Base-by-base conservation (phyloP, 1,140 invertebrate genomes). In the Planococcus citri region DNA sequence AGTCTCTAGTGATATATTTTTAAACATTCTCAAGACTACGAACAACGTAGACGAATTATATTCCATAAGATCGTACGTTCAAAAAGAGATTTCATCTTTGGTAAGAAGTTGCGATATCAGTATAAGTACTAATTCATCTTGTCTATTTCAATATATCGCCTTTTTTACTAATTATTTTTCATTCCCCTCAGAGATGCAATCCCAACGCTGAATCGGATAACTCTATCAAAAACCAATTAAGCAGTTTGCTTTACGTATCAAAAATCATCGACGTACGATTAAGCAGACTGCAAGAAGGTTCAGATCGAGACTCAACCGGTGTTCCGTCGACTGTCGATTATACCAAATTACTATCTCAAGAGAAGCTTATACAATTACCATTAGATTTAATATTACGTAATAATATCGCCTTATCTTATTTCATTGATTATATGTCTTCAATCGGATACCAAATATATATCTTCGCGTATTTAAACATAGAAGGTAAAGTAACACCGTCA, bases 181-280 rank as follows among this genome's bases (percentile, higher is more conserved):
- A n/a, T n/a, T n/a, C n/a, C n/a, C n/a, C n/a, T n/a, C n/a, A 88
- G 83, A 83, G 91, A 76, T 92, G 90, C 2, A 84, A 86, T 78
- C 87, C 86, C 27, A 90, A 89, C 1, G 88, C 89, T 8, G 89
- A 90, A 73, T 88, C 90, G 79, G 90, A 93, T 76, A 77, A 89
- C 27, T 82, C 85, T 27, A 87, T 95, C 27, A 92, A 94, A 75
- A 90, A 93, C 73, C 92, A 94, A 77, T 77, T 96, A 21, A 91
- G 89, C 51, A 94, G 91, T 76, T 80, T 96, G 38, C 80, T 87
- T 69, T 95, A 91, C 80, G 83, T 95, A 1, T 83, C 86, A 68
- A 87, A 88, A 75, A 83, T 92, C 51, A 84, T 91, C 70, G 87
- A 91, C 71, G 83, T 81, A 60, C 79, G 85, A 72, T 83, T 64